Evolutionary conservation across 2,888 invertebrate genomes (phyloP).

Genomic region (Tipula lateralis): DNA sequence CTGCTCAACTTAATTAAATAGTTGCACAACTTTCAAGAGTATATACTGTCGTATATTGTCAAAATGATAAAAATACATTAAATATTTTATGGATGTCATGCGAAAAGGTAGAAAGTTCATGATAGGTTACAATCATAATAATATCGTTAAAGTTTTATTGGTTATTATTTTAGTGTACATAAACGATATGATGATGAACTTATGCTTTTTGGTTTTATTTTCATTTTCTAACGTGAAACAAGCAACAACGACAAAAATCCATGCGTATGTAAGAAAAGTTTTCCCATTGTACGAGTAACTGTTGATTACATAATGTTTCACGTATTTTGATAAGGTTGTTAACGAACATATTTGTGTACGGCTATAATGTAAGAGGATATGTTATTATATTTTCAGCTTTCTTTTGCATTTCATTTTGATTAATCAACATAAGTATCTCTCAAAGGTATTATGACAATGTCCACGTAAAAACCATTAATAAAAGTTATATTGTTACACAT

Average conservation of each 20-base stretch:
- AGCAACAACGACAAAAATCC: background rate
- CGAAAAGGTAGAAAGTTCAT: background rate
- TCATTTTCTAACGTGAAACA: background rate
- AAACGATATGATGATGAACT: background rate
- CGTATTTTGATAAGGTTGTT: background rate
- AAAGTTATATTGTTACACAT: background rate
- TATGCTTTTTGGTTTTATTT: background rate
- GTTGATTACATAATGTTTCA: conserved; percentile 9
- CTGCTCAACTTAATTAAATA: background rate
- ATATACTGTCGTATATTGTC: too few relatives aligned
- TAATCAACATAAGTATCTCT: conserved; percentile 1
- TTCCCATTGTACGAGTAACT: background rate
- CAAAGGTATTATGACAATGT: background rate
- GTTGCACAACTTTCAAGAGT: background rate
- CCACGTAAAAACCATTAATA: conserved; percentile 5
- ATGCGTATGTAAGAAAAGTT: background rate
- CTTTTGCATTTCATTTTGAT: background rate
- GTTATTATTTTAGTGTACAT: background rate
- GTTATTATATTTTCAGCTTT: background rate
- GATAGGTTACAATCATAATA: background rate
- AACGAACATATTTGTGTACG: background rate
- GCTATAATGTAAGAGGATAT: background rate
- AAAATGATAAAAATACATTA: background rate
- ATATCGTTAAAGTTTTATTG: conserved; percentile 7
- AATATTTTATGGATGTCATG: background rate